These are phyloP conservation scores for Thalassoma bifasciatum DNA, from an alignment of 2,113 vertebrate genomes.

Conservation along the genomic window DNA sequence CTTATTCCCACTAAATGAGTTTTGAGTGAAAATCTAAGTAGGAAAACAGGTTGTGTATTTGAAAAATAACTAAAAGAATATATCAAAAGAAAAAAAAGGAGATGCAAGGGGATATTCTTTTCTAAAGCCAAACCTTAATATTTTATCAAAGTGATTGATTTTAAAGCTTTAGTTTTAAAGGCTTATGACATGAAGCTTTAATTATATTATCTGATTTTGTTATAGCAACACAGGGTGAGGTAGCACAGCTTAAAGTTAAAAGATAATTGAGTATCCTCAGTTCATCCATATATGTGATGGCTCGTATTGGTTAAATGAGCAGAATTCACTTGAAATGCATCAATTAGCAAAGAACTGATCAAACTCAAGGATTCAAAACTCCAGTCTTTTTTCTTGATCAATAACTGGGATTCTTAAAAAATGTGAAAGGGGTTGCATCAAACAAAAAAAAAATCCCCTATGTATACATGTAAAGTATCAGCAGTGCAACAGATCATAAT, in stretches of 20 bases:
- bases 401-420: too few relatives aligned
- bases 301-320: too few relatives aligned
- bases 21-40: not conserved
- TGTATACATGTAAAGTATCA: too few relatives aligned
- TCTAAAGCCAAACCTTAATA: not conserved
- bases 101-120: too few relatives aligned
- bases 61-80: too few relatives aligned
- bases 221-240: slow-evolving; percentile 23
- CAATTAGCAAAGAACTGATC: too few relatives aligned
- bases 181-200: slow-evolving; percentile 17
- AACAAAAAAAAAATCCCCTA: too few relatives aligned
- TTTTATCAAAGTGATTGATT: not conserved
- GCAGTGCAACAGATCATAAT: too few relatives aligned
- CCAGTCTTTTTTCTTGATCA: too few relatives aligned
- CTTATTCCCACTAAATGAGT: not conserved
- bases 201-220: slow-evolving; percentile 38
- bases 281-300: slow-evolving; percentile 7
- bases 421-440: too few relatives aligned
- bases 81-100: not conserved
- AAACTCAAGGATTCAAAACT: too few relatives aligned
- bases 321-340: too few relatives aligned
- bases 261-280: slow-evolving; percentile 13
- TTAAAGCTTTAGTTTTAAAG: slow-evolving; percentile 20
- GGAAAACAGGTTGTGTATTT: not conserved
- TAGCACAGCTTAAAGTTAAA: slow-evolving; percentile 35